phyloP scores from a whole-genome alignment of 2,113 vertebrate species.

The Donacobius atricapilla region DNA sequence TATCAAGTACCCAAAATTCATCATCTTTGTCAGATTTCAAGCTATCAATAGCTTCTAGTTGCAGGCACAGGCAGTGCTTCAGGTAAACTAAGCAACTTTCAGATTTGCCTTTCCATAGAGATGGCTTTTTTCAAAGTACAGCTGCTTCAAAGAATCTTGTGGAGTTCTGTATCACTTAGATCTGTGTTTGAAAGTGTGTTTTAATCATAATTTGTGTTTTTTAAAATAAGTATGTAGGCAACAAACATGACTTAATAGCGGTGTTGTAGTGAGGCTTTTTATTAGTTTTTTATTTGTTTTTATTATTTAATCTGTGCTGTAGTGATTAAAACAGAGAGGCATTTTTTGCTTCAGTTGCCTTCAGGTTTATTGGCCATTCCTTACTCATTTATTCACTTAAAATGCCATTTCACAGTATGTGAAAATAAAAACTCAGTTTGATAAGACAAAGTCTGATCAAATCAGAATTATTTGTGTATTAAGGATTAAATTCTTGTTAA shows the following conservation, averaged over 20 bases:
- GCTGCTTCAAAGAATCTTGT: background rate
- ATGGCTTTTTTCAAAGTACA: background rate
- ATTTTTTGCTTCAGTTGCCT: background rate
- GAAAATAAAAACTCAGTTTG: background rate
- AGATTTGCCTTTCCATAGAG: background rate
- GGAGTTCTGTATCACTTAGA: background rate
- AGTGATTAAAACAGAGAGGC: background rate
- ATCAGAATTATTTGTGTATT: background rate
- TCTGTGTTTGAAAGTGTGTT: background rate
- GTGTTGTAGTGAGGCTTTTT: background rate
- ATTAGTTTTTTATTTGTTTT: background rate
- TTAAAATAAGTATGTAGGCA: background rate
- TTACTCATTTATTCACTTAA: background rate
- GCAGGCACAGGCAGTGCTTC: background rate
- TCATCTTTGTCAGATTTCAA: background rate
- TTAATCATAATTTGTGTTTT: background rate
- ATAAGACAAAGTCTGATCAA: background rate
- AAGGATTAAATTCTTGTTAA: background rate
- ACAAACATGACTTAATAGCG: background rate
- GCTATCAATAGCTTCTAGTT: background rate
- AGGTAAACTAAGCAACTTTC: background rate
- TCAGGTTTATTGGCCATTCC: background rate
- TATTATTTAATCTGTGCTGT: background rate
- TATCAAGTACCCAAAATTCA: background rate
- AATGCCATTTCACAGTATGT: background rate